Base-by-base conservation (phyloP, 2,797 vertebrate species). In the Echiichthys vipera region DNA sequence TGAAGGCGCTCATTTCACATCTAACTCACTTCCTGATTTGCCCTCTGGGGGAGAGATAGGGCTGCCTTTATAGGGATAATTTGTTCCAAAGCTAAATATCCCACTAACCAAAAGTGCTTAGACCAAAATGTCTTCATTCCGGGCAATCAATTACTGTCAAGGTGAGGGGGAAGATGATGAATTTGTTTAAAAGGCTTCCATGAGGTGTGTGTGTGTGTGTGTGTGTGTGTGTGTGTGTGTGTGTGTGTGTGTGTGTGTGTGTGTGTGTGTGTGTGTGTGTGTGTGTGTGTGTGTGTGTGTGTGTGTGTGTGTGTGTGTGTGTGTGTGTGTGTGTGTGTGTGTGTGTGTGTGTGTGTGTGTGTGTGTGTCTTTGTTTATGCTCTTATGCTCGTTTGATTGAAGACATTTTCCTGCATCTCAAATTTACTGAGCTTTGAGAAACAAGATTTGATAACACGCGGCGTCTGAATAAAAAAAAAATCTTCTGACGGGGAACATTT, bases 1-100 rank as follows among this genome's bases (percentile, higher is more conserved):
- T 93, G 92, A 92, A 90, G 88, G 56, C 77, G 57, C 88, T 93
- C 88, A 93, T 93, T 93, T 92, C 88, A 90, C 91, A 88, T 89
- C 91, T 88, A 93, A 90, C 91, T 91, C 89, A 88, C 91, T 92
- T 92, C 91, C 91, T 92, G 86, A 90, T 92, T 91, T 78, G 84
- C 84, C 91, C 90, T 88, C 85, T 77, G 90, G 91, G 90, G 89
- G 75, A 71, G 69, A 77, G 83, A 77, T 45, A 78, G 80, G 79
- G 27, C 85, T 51, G 75, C 77, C 39, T 63, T 89, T 81, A 83
- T 73, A 75, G 81, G 88, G 83, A 85, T 92, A 89, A 92, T 92
- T 92, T 80, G 82, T 89, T 89, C 90, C 84, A 79, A 84, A 91
- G 89, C 91, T 86, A 88, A 89, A 91, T 89, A 90, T 85, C 78